Evolutionary conservation across 2,888 invertebrate species (phyloP), one percentile per base, ranked within the genome.

Genomic region (Plusia festucae): DNA sequence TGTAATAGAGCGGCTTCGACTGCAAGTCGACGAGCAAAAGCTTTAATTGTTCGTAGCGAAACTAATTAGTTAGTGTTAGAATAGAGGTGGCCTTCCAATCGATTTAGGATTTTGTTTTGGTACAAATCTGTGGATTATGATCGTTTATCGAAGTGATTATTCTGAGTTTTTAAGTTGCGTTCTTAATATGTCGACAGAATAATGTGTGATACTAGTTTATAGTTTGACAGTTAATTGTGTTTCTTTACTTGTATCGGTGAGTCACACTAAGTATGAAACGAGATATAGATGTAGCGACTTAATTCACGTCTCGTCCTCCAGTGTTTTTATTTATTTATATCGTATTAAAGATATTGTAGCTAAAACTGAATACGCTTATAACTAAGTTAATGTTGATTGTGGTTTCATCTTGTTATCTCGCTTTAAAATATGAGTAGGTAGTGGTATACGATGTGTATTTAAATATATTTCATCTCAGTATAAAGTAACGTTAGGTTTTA

Each of bases 131-230:
- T 74, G 78, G 73, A 73, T 80, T 68, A 67, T 79, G 68, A 76
- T 70, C 65, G 76, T 74, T 78, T 74, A 73, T 74, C 68, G 76
- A 70, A 78, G 76, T 81, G 70, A 78, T 82, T 79, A 73, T 81
- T 79, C 80, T 79, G 69, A 64, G 72, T 63, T 73, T 74, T 64
- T 69, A 75, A 78, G 70, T 77, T 70, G 61, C 60, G 79, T 82
- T 81, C 75, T 82, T 85, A 65, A 72, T 52, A 59, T 55, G 67
- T 70, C 68, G 62, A 82, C 84, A 84, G 86, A 88, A 88, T 87
- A 81, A 83, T 79, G 92, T 94, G 94, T 94, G 93, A 94, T 94
- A 94, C 90, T 94, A 93, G 92, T 82, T 84, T 82, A 87, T 91
- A 86, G 82, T 81, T 82, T 82, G 75, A 76, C 77, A 78, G 75